These are phyloP conservation scores for Corythornis vintsioides DNA, from an alignment of 2,113 vertebrate species.

Conservation along the genomic window DNA sequence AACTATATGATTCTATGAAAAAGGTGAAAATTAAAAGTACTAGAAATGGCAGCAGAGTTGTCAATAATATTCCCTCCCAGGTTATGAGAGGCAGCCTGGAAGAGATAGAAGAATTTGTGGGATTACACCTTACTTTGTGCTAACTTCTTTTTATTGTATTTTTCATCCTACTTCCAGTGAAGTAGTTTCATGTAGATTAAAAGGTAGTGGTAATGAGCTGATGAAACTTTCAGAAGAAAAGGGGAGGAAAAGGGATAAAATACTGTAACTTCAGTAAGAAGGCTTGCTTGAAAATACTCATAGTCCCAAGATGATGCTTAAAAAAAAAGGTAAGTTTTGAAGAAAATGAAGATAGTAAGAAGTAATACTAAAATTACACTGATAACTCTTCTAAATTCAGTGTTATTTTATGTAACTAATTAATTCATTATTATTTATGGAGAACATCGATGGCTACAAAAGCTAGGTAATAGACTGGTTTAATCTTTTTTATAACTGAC, in stretches of 20 bases:
- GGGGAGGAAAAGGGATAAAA: background rate
- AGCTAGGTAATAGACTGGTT: background rate
- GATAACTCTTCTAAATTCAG: background rate
- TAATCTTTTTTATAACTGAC: conserved; percentile 1
- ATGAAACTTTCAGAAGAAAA: background rate
- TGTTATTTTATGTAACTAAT: background rate
- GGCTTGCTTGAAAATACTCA: background rate
- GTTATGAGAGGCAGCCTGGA: background rate
- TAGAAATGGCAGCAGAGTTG: background rate
- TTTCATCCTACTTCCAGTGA: background rate
- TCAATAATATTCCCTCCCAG: background rate
- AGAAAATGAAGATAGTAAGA: background rate
- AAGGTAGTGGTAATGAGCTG: background rate
- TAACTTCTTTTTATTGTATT: background rate
- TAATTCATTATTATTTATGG: background rate
- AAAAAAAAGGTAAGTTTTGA: background rate
- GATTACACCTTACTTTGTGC: background rate
- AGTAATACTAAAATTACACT: background rate
- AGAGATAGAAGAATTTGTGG: background rate
- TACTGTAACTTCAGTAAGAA: background rate
- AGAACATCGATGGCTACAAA: background rate
- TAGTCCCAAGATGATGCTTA: background rate
- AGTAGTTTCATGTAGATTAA: background rate
- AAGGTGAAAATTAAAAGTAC: background rate
- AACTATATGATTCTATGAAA: background rate